Evolutionary conservation across 2,113 vertebrate species (phyloP), one percentile per base, ranked within the genome.

Genomic region (Perca fluviatilis): DNA sequence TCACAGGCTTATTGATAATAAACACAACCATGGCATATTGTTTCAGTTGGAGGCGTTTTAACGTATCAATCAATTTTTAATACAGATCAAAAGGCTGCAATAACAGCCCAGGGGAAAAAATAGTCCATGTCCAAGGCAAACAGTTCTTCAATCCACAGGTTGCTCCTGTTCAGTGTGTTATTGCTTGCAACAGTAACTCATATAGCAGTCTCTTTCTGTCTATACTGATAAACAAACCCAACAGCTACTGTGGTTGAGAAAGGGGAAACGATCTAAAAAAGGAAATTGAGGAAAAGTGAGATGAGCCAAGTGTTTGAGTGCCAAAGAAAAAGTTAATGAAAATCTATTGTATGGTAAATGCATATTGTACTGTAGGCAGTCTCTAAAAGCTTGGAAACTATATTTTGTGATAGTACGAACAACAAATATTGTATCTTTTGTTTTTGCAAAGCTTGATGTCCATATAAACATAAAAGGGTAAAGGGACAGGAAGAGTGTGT

Each of bases 81-180:
- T 82, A 75, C 67, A 74, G 65, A 47, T 69, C 30, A 74, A 76
- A 82, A 72, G 33, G 86, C 81, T 86, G 88, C 86, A 89, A 30
- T 61, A 64, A 82, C 46, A 78, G 65, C 56, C 51, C 40, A 11
- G 30, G 25, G 23, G 6, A 3, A 6, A 43, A 43, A 60, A 80
- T 21, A 51, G 46, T 64, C 50, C 61, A 74, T 65, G 65, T 82
- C 47, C 25, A 43, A 50, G 54, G 54, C 30, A 77, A 79, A 85
- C 67, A 69, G 8, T 43, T 77, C 40, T 82, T 50, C 18, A 53
- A 2, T 80, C 14, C 50, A 72, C 68, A 74, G 36, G 77, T 82
- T 71, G 65, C 27, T 69, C n/a, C 11, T 54, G 54, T 58, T 86
- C 14, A 25, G 25, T 74, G 3, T 69, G 51, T 86, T 88, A 80